Conservation (phyloP, 2,888 invertebrate genomes). For the Platycheirus rosarum region DNA sequence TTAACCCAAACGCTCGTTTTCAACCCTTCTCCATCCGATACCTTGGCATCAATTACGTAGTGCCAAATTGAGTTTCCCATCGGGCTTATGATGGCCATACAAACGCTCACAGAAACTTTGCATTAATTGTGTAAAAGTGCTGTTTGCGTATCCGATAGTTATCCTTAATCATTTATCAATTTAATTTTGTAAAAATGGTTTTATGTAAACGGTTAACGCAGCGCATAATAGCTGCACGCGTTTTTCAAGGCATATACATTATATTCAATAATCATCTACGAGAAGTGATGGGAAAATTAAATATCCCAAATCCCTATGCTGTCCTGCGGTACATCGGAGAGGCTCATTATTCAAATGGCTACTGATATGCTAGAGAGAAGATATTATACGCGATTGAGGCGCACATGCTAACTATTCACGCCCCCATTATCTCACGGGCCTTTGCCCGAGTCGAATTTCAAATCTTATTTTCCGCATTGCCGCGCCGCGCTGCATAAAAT, state of each 20-base stretch:
- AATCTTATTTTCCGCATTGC: constrained; percentile 73
- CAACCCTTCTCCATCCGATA: constrained; percentile 48
- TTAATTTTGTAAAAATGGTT: constrained; percentile 34
- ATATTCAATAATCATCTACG: constrained; percentile 62
- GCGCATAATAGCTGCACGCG: constrained; percentile 45
- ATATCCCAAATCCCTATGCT: constrained; percentile 4
- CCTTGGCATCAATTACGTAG: constrained; percentile 63
- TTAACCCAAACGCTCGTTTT: constrained; percentile 73
- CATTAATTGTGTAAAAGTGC: constrained; percentile 53
- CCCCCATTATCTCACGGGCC: constrained; percentile 41
- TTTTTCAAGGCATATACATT: constrained; percentile 37
- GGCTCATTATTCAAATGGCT: constrained; percentile 49
- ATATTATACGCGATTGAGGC: constrained; percentile 20
- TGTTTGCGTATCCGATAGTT: constrained; percentile 64
- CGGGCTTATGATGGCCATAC: constrained; percentile 26
- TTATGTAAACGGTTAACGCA: constrained; percentile 28
- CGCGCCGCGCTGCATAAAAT: constrained; percentile 59
- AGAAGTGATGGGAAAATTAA: constrained; percentile 45
- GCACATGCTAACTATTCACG: constrained; percentile 54
- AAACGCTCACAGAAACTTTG: constrained; percentile 10
- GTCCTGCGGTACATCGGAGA: constrained; percentile 19
- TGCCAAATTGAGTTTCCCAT: constrained; percentile 68
- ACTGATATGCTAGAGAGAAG: not conserved
- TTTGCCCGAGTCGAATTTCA: constrained; percentile 59
- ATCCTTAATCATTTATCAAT: constrained; percentile 67